Percentiles rank a stretch among this genome's conserved stretches.
phyloP scores from a whole-genome alignment of 2,113 vertebrate species.

The Callorhinus ursinus region DNA sequence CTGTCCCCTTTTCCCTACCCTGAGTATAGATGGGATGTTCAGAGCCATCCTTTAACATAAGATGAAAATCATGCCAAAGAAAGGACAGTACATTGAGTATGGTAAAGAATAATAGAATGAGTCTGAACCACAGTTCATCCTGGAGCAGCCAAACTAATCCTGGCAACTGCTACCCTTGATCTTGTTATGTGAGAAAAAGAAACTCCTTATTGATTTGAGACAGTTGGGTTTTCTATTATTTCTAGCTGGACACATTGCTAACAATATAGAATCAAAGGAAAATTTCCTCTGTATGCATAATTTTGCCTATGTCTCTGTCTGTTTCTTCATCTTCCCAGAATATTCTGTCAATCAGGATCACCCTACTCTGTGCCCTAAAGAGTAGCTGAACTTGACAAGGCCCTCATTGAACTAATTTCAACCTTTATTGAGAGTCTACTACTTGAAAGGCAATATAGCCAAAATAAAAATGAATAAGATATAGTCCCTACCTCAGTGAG shows the following conservation, averaged over 20 bases:
- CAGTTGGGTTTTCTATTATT: neutral
- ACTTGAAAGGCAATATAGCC: neutral
- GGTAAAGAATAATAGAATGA: neutral
- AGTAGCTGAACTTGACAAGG: neutral
- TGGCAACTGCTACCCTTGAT: neutral
- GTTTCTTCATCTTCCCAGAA: neutral
- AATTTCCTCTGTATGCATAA: neutral
- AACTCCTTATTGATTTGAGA: neutral
- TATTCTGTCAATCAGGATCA: neutral
- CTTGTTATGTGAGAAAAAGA: neutral
- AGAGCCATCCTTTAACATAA: neutral
- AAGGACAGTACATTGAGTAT: neutral
- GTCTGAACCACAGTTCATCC: neutral
- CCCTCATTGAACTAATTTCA: neutral
- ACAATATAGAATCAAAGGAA: slow-evolving; percentile 24
- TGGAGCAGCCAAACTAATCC: neutral
- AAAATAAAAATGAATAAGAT: neutral
- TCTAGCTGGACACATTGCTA: neutral
- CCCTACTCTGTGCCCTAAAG: neutral
- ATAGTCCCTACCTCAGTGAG: neutral
- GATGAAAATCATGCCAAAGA: neutral
- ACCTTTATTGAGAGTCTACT: neutral
- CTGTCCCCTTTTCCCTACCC: neutral
- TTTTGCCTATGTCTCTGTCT: neutral
- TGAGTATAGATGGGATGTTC: neutral